phyloP scores from a whole-genome alignment of 1,140 invertebrate species.

The Hyphantria cunea region DNA sequence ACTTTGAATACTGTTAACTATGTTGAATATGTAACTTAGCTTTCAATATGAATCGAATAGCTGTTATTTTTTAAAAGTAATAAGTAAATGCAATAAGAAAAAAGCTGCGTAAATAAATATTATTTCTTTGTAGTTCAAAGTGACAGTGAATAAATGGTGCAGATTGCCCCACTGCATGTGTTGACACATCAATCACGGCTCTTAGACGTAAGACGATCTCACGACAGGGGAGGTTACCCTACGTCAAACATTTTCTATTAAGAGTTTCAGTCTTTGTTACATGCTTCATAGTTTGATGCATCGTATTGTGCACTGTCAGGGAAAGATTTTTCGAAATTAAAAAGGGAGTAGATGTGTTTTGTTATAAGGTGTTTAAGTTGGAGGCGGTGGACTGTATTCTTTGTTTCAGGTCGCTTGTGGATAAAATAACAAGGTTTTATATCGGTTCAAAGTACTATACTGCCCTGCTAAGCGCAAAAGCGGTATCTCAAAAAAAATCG shows the following conservation, averaged over 20 bases:
- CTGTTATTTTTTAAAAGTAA: not conserved
- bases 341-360: not conserved
- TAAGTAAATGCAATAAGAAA: not conserved
- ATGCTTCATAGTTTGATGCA: conserved; percentile 4
- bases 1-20: too few relatives aligned
- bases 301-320: not conserved
- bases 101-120: too few relatives aligned
- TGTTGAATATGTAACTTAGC: not conserved
- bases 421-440: too few relatives aligned
- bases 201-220: conserved; percentile 21
- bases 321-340: too few relatives aligned
- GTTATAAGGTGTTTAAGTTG: not conserved
- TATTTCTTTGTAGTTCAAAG: conserved; percentile 1
- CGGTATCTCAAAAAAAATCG: too few relatives aligned
- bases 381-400: too few relatives aligned
- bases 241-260: conserved; percentile 24
- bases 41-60: not conserved
- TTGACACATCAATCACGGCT: conserved; percentile 46
- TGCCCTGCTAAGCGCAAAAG: too few relatives aligned
- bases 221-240: conserved; percentile 24
- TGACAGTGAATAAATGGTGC: conserved; percentile 42
- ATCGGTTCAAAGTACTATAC: too few relatives aligned
- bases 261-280: conserved; percentile 4
- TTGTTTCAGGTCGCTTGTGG: too few relatives aligned
- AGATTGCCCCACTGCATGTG: conserved; percentile 36